Evolutionary conservation across 1,140 invertebrate species (phyloP), one percentile per base, ranked within the genome.

Genomic region (Drosophila busckii): DNA sequence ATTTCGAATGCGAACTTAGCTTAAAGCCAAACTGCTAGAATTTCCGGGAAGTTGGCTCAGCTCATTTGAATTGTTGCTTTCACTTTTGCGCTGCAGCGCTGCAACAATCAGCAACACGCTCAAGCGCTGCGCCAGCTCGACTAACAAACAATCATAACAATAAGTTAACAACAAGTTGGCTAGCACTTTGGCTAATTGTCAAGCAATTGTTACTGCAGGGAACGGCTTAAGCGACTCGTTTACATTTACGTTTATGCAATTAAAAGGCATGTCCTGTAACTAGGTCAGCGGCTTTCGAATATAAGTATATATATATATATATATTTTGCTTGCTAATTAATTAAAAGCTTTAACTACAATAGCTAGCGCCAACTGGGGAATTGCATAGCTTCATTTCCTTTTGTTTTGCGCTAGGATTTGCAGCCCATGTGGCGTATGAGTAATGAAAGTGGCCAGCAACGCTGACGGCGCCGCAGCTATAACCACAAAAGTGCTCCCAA

Each of bases 241-340:
- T 80, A 59, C 75, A 82, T 78, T n/a, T 65, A 82, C 73, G 69
- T 61, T 80, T 66, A 80, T 80, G 75, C 75, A 75, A 82, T 82
- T 82, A 80, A 82, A 66, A 65, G 49, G 32, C 61, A 55, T 62
- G 70, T 64, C 61, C 64, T 64, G 54, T 42, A 78, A 76, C 54
- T 80, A 64, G 73, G 73, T 80, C 75, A 80, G 52, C 50, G 38
- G 34, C 32, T 15, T 23, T 32, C 6, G 22, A 28, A 19, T 1
- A 66, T 42, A 67, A 58, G 38, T 54, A 53, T 37, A 54, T 46
- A 61, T 52, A 23, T 41, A 13, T 46, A 12, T 23, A 31, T 42
- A 28, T 54, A 29, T 52, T 29, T 45, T 26, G 34, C 25, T 52
- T n/a, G n/a, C n/a, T 59, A 63, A 63, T 59, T 59, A 50, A 59